Percentiles rank a stretch among this genome's conserved stretches.
These are phyloP conservation scores for Helicoverpa zea DNA, from an alignment of 1,140 invertebrate genomes.

Conservation along the genomic window DNA sequence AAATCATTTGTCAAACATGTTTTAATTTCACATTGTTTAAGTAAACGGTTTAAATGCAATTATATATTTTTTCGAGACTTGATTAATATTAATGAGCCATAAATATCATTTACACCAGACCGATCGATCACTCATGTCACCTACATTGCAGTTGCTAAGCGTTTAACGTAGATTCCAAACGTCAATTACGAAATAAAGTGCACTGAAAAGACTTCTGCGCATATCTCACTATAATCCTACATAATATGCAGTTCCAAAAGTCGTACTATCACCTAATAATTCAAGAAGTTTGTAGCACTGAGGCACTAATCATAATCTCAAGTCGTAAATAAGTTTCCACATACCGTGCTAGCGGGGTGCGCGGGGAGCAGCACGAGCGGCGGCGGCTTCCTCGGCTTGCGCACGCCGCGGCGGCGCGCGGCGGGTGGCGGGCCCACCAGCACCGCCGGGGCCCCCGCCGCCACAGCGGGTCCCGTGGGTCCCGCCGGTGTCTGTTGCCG, in stretches of 20 bases:
- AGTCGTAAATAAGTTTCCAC: slow-evolving; percentile 45
- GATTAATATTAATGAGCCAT: neutral
- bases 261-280: too few species aligned
- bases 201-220: too few species aligned
- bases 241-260: too few species aligned
- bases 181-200: too few species aligned
- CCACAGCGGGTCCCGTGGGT: slow-evolving; percentile 54
- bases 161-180: too few species aligned
- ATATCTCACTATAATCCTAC: too few species aligned
- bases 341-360: slow-evolving; percentile 81
- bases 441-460: slow-evolving; percentile 54
- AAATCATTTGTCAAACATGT: neutral
- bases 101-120: too few species aligned
- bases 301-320: neutral
- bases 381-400: slow-evolving; percentile 74
- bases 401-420: slow-evolving; percentile 61
- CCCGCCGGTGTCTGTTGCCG: slow-evolving; percentile 72
- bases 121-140: neutral
- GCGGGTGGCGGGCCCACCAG: slow-evolving; percentile 56
- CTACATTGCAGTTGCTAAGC: too few species aligned
- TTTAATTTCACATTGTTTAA: neutral
- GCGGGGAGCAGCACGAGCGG: slow-evolving; percentile 77
- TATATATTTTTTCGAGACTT: neutral
- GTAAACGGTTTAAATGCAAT: neutral
- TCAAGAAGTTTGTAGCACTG: too few species aligned